phyloP scores from a whole-genome alignment of 2,113 vertebrate species.

The Azemiops feae region DNA sequence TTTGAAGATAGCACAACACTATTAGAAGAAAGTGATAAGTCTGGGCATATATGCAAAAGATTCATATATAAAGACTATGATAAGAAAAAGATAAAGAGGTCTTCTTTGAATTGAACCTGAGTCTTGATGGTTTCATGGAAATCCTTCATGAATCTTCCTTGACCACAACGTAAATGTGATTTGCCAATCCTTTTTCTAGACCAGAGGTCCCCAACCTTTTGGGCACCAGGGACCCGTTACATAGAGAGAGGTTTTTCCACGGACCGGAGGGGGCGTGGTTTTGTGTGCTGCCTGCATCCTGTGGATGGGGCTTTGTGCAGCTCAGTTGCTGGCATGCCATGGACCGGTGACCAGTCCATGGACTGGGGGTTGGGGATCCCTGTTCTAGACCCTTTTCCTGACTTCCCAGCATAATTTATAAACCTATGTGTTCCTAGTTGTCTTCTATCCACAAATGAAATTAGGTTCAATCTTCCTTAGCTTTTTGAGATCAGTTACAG shows the following conservation, averaged over 20 bases:
- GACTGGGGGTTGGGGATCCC: too few relatives aligned
- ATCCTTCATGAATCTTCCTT: not conserved
- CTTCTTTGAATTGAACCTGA: not conserved
- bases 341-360: too few relatives aligned
- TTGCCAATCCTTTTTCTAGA: not conserved
- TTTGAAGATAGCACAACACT: not conserved
- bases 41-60: not conserved
- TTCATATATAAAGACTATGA: not conserved
- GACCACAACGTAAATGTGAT: not conserved
- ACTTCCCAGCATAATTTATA: not conserved
- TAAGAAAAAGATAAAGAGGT: not conserved
- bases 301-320: too few relatives aligned
- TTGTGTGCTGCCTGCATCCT: too few relatives aligned
- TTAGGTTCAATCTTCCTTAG: not conserved
- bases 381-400: too few relatives aligned
- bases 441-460: not conserved
- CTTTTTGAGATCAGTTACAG: not conserved
- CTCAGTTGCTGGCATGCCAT: too few relatives aligned
- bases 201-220: too few relatives aligned
- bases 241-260: too few relatives aligned
- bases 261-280: too few relatives aligned
- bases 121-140: not conserved
- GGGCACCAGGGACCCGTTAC: too few relatives aligned
- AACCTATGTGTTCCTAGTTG: not conserved
- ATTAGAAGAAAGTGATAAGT: not conserved